These are phyloP conservation scores for Lagocephalus sceleratus DNA, from an alignment of 2,797 vertebrate genomes.

Conservation along the genomic window DNA sequence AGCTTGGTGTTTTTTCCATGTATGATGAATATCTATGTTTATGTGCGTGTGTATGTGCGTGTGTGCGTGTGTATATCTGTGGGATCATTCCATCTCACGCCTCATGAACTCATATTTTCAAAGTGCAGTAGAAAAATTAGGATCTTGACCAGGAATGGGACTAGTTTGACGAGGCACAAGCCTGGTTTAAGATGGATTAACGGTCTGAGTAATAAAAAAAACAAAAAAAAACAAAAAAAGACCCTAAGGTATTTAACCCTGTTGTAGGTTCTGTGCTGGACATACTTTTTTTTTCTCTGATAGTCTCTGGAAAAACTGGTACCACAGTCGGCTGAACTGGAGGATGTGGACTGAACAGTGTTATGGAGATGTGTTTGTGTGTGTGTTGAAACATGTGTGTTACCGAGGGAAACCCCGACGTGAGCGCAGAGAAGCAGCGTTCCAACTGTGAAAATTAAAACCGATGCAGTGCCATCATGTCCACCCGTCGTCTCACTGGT, in stretches of 20 bases:
- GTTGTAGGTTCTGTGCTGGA: background rate
- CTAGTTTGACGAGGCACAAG: constrained; percentile 31
- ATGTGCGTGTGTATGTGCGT: constrained; percentile 7
- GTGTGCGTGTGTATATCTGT: constrained; percentile 22
- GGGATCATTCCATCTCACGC: constrained; percentile 52
- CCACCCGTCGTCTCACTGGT: background rate
- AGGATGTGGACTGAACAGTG: constrained; percentile 11
- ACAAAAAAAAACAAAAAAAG: background rate
- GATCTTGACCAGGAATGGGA: constrained; percentile 23
- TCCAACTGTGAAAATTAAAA: constrained; percentile 65
- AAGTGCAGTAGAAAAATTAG: constrained; percentile 29
- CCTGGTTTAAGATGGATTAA: background rate
- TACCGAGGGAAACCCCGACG: constrained; percentile 4
- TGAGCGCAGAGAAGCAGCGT: constrained; percentile 32
- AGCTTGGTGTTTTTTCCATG: constrained; percentile 26
- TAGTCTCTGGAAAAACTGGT: constrained; percentile 40
- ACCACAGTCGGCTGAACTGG: background rate
- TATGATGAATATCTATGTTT: constrained; percentile 8
- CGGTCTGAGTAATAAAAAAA: background rate
- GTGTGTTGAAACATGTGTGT: constrained; percentile 49
- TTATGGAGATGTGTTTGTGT: constrained; percentile 21
- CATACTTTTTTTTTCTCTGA: background rate
- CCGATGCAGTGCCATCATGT: constrained; percentile 24
- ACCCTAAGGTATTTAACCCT: background rate
- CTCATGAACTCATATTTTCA: constrained; percentile 31